Conservation (phyloP, 92 coral and sea anemone species). For the Epizoanthus scotinus region DNA sequence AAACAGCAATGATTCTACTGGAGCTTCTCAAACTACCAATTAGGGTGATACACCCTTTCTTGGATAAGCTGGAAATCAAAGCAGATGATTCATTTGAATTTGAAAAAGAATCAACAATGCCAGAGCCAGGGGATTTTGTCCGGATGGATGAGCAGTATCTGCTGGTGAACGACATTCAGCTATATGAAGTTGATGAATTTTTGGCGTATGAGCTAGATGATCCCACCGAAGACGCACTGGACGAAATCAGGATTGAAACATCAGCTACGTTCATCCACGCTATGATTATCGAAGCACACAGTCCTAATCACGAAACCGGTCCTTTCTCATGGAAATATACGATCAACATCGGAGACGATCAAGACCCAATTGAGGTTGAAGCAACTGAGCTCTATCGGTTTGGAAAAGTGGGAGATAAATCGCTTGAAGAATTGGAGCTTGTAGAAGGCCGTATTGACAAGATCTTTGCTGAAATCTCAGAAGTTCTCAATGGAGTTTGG, state of each 20-base stretch:
- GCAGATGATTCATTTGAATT: conserved; percentile 34
- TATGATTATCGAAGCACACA: conserved; percentile 37
- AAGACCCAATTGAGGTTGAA: conserved; percentile 42
- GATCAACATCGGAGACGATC: conserved; percentile 45
- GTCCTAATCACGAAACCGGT: neutral
- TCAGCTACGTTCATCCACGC: conserved; percentile 53
- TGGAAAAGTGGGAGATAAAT: neutral
- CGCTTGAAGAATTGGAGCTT: neutral
- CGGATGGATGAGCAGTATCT: conserved; percentile 58
- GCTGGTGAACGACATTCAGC: conserved; percentile 45
- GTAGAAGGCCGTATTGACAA: neutral
- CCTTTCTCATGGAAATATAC: conserved; percentile 25
- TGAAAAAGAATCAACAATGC: conserved; percentile 2
- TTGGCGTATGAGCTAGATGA: conserved; percentile 60
- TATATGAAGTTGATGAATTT: conserved; percentile 48
- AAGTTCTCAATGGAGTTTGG: conserved; percentile 61
- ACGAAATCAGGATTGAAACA: conserved; percentile 1
- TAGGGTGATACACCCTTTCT: conserved; percentile 31
- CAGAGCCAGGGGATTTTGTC: conserved; percentile 54
- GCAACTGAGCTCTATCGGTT: conserved; percentile 51
- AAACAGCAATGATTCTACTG: neutral
- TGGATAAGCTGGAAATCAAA: conserved; percentile 43
- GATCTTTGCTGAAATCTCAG: conserved; percentile 44
- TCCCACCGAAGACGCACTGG: conserved; percentile 33
- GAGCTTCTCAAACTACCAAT: conserved; percentile 35